Conservation (phyloP, 2,113 vertebrate species). For the Shinisaurus crocodilurus region DNA sequence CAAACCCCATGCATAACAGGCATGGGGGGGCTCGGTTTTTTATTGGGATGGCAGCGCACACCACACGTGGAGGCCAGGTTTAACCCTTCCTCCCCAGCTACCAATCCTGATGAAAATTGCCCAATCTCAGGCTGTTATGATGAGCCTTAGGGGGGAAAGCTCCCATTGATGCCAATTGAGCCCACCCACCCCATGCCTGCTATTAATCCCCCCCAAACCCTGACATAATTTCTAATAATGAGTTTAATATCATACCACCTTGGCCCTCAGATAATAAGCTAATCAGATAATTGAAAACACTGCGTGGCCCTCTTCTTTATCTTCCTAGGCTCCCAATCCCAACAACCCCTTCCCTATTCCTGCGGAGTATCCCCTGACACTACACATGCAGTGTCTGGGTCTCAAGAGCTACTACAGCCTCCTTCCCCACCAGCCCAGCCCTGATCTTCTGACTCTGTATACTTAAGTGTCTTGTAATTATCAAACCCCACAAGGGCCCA, state of each 20-base stretch:
- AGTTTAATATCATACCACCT: neutral
- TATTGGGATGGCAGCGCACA: neutral
- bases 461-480: slow-evolving; percentile 8
- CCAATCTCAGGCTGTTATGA: no score
- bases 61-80: neutral
- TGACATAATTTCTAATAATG: neutral
- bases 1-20: neutral
- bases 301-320: neutral
- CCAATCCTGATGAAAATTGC: no score
- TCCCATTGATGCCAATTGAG: neutral
- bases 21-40: neutral
- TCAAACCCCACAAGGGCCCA: neutral
- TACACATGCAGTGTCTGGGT: no score
- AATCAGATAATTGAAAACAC: accelerated
- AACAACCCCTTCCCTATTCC: neutral
- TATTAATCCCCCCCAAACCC: neutral
- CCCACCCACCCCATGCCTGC: no score
- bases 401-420: neutral
- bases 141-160: neutral
- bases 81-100: neutral
- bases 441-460: neutral
- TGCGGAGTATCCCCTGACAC: neutral
- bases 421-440: no score
- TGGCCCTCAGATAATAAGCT: neutral
- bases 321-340: no score